Base-by-base conservation (phyloP, 53 echinoderm and acorn worm genomes). In the Arbacia lixula region DNA sequence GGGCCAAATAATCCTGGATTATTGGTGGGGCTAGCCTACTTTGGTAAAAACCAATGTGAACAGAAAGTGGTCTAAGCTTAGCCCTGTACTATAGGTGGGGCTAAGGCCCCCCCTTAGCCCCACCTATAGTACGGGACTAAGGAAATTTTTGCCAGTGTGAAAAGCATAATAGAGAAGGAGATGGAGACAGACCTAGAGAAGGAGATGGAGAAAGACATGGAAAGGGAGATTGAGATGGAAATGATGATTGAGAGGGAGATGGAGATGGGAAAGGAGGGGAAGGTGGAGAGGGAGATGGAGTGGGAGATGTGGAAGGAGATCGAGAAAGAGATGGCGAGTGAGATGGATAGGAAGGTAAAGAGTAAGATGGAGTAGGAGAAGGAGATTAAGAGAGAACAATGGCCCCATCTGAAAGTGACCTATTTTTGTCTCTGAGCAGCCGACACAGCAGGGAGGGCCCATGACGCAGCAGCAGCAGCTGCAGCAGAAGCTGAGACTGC, bases 401-500 rank as follows among this genome's bases (percentile, higher is more conserved):
- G n/a, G n/a, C n/a, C n/a, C n/a, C n/a, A n/a, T n/a, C n/a, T n/a
- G n/a, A n/a, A n/a, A n/a, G n/a, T n/a, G n/a, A n/a, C n/a, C n/a
- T n/a, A n/a, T 46, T 46, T 46, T 64, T 43, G 38, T 50, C 33
- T 81, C 36, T 32, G 43, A 76, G 62, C 76, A 88, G 78, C 56
- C 85, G 4, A 68, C 57, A 78, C 71, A 77, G 85, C 46, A 76
- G 24, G 55, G 67, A 24, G 87, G 87, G 6, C 56, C 91, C 3
- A 72, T 87, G 36, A 73, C 83, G 24, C 76, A 64, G 5, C 86
- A 85, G 66, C 96, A 96, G 57, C 94, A 94, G 66, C 90, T 87
- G 60, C 97, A 97, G 41, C 97, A 97, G 66, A 90, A 94, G 87
- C 46, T 92, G 41, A 68, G 98, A 50, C 85, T 97, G 29, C 92